Evolutionary conservation across 2,888 invertebrate species (phyloP), one percentile per base, ranked within the genome.

Genomic region (Andrena fulva): DNA sequence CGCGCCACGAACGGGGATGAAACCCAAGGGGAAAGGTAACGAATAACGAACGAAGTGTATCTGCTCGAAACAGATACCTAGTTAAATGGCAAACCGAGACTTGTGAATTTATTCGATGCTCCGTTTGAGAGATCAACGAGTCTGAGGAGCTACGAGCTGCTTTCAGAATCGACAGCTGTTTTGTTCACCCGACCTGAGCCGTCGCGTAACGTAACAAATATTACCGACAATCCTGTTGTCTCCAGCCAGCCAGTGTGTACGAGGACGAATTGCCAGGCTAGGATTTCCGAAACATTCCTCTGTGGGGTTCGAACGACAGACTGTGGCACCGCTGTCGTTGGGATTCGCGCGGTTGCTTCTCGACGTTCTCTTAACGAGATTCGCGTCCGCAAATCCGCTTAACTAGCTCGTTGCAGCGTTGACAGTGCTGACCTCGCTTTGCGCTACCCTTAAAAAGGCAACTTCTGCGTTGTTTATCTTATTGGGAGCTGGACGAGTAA

Each of bases 331-430:
- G 88, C 64, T 67, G 89, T 92, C 91, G 91, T 91, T 78, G 86
- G 93, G 92, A 92, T 93, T 93, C 92, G 88, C 90, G 89, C 91
- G 90, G 89, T 91, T 90, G 92, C 89, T 91, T 92, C 92, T 91
- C 90, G 87, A 90, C 90, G 90, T 92, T 91, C 88, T 85, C 87
- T 87, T 93, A 94, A 94, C 92, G 90, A 92, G 92, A 93, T 93
- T 90, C 89, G 77, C 87, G 81, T 85, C 77, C 81, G 85, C 77
- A 90, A 93, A 93, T 91, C 93, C 92, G 91, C 91, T 93, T 91
- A 91, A 88, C 89, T 88, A 87, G 80, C 82, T 66, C 72, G 77
- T 80, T 71, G 73, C 86, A 83, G 59, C 85, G 82, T 86, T 86
- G 85, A 91, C 88, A 87, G 82, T 80, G 85, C 83, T 89, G 92